Conservation (phyloP, 2,113 vertebrate genomes). For the Myotis lucifugus region DNA sequence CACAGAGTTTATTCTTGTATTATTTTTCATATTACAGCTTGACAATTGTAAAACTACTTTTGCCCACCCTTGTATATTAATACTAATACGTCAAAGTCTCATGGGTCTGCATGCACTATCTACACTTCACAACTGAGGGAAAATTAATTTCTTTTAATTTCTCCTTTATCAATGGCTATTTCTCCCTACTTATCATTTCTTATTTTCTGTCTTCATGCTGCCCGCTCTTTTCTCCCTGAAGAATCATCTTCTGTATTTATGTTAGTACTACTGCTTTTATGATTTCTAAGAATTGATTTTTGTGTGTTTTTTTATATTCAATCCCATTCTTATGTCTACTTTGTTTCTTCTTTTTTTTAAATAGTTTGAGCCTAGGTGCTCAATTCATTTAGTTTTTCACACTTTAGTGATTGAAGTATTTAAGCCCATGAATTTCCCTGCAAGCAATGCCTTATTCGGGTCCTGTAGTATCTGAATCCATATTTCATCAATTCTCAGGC, state of each 20-base stretch:
- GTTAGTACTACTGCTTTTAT: not conserved
- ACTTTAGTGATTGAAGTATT: not conserved
- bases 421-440: not conserved
- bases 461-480: not conserved
- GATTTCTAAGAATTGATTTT: not conserved
- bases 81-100: not conserved
- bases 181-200: not conserved
- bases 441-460: not conserved
- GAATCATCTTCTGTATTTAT: not conserved
- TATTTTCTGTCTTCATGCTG: not conserved
- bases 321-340: not conserved
- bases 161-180: not conserved
- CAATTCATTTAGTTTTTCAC: not conserved
- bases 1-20: not conserved
- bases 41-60: not conserved
- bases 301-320: not conserved
- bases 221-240: not conserved
- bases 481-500: not conserved
- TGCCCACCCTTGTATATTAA: not conserved
- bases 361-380: not conserved
- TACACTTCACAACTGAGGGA: not conserved
- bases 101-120: not conserved
- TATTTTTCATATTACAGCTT: not conserved
- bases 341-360: not conserved
- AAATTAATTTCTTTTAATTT: not conserved